Conservation (phyloP, 2,888 invertebrate species). For the Bellardia pandia region DNA sequence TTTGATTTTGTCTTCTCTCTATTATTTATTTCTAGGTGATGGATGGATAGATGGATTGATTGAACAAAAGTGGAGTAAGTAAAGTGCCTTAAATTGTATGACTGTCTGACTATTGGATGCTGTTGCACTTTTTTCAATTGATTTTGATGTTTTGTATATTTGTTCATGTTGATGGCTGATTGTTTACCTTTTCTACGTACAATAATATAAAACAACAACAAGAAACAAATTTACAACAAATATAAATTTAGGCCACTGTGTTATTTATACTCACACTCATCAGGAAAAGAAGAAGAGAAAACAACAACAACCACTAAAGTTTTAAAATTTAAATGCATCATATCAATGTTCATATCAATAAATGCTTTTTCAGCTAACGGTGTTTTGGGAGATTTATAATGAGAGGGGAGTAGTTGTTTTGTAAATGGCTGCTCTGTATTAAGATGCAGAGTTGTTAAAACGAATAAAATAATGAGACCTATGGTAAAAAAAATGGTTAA, state of each 20-base stretch:
- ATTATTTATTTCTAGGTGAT: not conserved
- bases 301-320: not conserved
- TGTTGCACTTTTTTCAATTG: not conserved
- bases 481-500: no score
- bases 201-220: not conserved
- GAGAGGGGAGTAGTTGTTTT: no score
- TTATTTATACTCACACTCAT: slow-evolving; percentile 45
- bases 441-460: no score
- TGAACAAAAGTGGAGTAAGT: not conserved
- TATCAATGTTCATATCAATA: no score
- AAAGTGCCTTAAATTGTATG: not conserved
- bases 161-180: slow-evolving; percentile 1
- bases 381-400: no score
- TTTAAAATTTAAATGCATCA: no score
- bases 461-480: no score
- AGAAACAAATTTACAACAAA: slow-evolving; percentile 18
- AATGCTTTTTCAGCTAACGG: no score
- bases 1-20: not conserved
- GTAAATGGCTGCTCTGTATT: no score
- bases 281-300: not conserved
- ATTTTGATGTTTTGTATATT: slow-evolving; percentile 1
- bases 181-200: not conserved
- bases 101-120: not conserved
- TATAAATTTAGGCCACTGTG: slow-evolving; percentile 56
- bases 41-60: not conserved